Conservation (phyloP, 2,797 vertebrate genomes). For the Sebastes diaconus region DNA sequence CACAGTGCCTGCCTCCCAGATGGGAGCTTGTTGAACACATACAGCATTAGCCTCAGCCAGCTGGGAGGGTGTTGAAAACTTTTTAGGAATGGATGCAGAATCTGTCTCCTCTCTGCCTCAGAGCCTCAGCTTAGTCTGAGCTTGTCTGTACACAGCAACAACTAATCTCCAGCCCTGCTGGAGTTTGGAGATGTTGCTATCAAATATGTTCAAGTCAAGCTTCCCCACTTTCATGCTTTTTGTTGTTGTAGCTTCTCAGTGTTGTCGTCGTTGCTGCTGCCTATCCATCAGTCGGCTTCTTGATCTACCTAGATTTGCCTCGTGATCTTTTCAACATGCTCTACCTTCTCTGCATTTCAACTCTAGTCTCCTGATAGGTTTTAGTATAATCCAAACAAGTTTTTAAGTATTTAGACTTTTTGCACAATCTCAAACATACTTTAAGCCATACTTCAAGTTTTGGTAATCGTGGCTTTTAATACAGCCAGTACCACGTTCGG, state of each 20-base stretch:
- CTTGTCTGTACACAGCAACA: neutral
- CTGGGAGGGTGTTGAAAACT: constrained; percentile 11
- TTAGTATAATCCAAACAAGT: neutral
- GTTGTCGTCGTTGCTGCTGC: neutral
- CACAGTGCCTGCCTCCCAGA: neutral
- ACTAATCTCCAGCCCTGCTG: constrained; percentile 11
- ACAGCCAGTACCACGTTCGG: too few species aligned
- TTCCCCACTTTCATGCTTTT: neutral
- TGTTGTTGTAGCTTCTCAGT: neutral
- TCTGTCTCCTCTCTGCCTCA: constrained; percentile 7
- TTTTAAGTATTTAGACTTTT: neutral
- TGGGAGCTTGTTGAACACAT: constrained; percentile 4
- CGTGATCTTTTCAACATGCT: neutral
- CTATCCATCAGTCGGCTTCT: neutral
- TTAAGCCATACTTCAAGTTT: neutral
- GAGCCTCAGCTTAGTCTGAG: neutral
- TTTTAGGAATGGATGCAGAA: constrained; percentile 26
- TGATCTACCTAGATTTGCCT: neutral
- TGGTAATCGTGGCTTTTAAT: too few species aligned
- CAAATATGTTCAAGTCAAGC: neutral
- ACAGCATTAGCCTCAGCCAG: constrained; percentile 8
- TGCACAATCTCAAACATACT: neutral
- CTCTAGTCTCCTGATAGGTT: neutral
- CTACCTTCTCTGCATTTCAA: neutral
- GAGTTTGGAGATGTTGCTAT: neutral